Conservation (phyloP, 2,888 invertebrate genomes). For the Kryphioiulus occultus region DNA sequence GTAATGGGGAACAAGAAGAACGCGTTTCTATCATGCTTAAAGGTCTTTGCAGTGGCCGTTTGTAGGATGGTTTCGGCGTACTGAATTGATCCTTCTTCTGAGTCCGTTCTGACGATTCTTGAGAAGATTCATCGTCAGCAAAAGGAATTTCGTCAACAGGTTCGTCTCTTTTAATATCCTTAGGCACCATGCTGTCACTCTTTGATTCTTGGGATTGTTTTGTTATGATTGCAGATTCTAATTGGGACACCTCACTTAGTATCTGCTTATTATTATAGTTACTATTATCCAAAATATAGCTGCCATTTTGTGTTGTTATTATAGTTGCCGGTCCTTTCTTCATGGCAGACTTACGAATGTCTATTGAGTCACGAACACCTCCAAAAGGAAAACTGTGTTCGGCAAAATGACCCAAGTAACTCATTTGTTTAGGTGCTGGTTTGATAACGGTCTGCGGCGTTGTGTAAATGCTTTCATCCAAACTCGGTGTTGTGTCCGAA, state of each 20-base stretch:
- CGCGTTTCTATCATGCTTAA: slow-evolving; percentile 51
- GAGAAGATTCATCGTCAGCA: slow-evolving; percentile 56
- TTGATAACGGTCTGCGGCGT: background rate
- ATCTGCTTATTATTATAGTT: slow-evolving; percentile 1
- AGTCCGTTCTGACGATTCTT: background rate
- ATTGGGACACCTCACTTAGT: background rate
- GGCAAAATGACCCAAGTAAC: slow-evolving; percentile 44
- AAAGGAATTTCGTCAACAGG: slow-evolving; percentile 56
- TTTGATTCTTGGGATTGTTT: background rate
- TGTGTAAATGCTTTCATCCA: slow-evolving; percentile 51
- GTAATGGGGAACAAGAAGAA: slow-evolving; percentile 44
- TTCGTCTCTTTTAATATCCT: background rate
- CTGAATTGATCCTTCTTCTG: slow-evolving; percentile 56
- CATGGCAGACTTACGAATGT: slow-evolving; percentile 52
- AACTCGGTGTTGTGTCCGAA: slow-evolving; percentile 51
- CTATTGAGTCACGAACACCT: slow-evolving; percentile 53
- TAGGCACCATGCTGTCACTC: background rate
- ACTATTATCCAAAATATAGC: slow-evolving; percentile 9
- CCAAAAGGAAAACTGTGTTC: slow-evolving; percentile 51
- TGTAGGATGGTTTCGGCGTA: slow-evolving; percentile 58
- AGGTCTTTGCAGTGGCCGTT: slow-evolving; percentile 57
- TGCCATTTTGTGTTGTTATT: background rate
- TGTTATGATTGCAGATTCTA: background rate
- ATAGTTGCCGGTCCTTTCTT: background rate
- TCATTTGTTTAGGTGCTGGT: slow-evolving; percentile 1